phyloP scores from a whole-genome alignment of 2,888 invertebrate species.

The Timema podura region DNA sequence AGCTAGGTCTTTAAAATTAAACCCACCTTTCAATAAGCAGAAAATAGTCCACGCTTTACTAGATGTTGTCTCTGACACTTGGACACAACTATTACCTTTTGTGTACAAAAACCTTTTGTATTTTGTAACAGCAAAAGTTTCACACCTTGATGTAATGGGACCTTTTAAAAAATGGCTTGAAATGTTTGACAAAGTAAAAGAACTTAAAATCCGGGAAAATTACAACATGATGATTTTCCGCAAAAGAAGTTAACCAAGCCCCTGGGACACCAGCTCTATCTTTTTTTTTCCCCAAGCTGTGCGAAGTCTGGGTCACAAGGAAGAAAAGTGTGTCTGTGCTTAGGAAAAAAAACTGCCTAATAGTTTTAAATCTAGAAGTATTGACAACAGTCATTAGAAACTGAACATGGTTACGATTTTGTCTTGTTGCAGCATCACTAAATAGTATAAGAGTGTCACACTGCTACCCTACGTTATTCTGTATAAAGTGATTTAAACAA shows the following conservation, averaged over 20 bases:
- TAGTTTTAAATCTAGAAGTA: background rate
- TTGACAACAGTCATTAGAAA: conserved; percentile 1
- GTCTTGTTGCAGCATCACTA: background rate
- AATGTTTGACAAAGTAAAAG: background rate
- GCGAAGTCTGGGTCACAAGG: background rate
- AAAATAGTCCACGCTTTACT: background rate
- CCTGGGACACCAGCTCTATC: too few relatives aligned
- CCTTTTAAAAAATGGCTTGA: background rate
- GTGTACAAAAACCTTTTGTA: background rate
- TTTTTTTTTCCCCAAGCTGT: background rate
- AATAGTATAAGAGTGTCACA: background rate
- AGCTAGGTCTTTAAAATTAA: background rate
- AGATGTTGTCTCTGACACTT: background rate
- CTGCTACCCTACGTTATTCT: background rate
- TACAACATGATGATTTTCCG: too few relatives aligned
- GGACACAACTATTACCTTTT: background rate
- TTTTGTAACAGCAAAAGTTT: background rate
- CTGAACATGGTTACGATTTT: background rate
- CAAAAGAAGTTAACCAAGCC: too few relatives aligned
- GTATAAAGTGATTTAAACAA: conserved; percentile 3
- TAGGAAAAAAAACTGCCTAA: background rate
- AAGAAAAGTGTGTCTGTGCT: background rate
- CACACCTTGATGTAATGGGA: background rate
- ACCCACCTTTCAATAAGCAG: background rate
- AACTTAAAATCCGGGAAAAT: background rate